Conservation (phyloP, 2,113 vertebrate genomes). For the Prolemur simus region DNA sequence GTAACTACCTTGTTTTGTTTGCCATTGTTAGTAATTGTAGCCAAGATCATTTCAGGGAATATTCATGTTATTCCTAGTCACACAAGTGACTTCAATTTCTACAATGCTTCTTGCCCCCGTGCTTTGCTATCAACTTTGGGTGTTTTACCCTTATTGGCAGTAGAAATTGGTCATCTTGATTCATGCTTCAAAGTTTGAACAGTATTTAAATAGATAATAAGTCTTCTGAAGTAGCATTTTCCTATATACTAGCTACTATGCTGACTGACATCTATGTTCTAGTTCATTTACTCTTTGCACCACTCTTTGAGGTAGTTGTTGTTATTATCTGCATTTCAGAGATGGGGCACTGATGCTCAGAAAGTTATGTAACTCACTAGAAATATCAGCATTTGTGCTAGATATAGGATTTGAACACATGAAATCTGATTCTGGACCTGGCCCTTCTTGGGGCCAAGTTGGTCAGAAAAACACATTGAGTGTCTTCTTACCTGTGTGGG, state of each 20-base stretch:
- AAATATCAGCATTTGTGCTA: not conserved
- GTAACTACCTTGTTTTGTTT: not conserved
- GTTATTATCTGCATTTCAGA: not conserved
- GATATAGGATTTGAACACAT: not conserved
- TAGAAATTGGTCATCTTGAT: not conserved
- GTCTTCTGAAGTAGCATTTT: not conserved
- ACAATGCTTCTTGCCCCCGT: fast-evolving
- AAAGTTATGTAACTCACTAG: not conserved
- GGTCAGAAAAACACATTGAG: not conserved
- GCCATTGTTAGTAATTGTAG: not conserved
- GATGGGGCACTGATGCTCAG: not conserved
- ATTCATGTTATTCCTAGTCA: too few relatives aligned
- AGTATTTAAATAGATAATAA: not conserved
- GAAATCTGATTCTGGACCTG: not conserved
- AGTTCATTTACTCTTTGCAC: not conserved
- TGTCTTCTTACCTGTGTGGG: not conserved
- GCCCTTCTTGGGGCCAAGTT: not conserved
- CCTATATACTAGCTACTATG: not conserved
- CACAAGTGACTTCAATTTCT: not conserved
- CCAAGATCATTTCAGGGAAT: not conserved
- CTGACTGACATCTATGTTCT: not conserved
- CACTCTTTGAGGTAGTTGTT: not conserved
- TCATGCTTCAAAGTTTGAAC: not conserved
- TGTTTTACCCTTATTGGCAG: not conserved
- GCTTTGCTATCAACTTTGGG: not conserved